phyloP scores from a whole-genome alignment of 1,140 invertebrate genomes.

The Orius insidiosus region DNA sequence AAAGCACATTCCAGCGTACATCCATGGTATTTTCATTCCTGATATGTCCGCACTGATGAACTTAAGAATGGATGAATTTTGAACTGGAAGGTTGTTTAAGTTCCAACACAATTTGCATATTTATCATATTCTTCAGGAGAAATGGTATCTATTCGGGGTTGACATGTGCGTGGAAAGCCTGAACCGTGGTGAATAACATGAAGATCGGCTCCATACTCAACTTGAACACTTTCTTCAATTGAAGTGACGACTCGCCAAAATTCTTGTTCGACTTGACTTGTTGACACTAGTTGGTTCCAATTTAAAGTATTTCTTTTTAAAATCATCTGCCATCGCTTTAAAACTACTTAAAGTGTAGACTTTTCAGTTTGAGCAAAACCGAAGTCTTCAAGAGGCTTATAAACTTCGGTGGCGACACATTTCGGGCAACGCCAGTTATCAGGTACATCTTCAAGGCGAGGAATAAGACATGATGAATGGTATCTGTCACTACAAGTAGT shows the following conservation, averaged over 20 bases:
- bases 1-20: conserved; percentile 99
- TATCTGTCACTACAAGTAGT: conserved; percentile 95
- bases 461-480: conserved; percentile 91
- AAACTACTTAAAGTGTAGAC: conserved; percentile 96
- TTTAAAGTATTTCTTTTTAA: conserved; percentile 96
- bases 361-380: conserved; percentile 91
- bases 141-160: conserved; percentile 4
- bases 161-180: conserved; percentile 84
- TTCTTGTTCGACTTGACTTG: conserved; percentile 81
- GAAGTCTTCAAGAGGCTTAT: conserved; percentile 86
- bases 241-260: conserved; percentile 96
- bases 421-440: conserved; percentile 85
- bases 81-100: conserved; percentile 89
- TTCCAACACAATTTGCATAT: conserved; percentile 96
- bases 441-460: conserved; percentile 70
- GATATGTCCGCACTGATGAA: conserved; percentile 97
- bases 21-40: conserved; percentile 97
- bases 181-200: conserved; percentile 97
- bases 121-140: conserved; percentile 30
- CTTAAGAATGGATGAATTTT: conserved; percentile 79
- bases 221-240: conserved; percentile 91
- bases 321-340: conserved; percentile 97
- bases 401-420: conserved; percentile 84
- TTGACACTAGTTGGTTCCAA: conserved; percentile 62
- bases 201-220: conserved; percentile 97